Evolutionary conservation across 2,888 invertebrate genomes (phyloP).

Genomic region (Pheosia tremula): DNA sequence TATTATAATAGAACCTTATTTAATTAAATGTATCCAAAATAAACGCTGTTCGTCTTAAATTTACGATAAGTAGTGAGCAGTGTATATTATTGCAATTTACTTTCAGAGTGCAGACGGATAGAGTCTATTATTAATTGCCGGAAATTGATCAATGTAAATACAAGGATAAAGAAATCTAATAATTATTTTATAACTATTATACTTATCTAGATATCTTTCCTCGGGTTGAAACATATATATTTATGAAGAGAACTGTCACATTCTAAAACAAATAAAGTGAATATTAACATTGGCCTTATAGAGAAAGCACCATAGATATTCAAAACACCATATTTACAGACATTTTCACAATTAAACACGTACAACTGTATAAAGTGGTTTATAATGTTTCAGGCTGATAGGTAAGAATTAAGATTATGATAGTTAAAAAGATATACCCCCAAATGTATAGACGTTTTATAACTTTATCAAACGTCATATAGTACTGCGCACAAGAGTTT

Average conservation of each 20-base stretch:
- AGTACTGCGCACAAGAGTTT: no score
- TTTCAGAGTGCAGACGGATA: slow-evolving; percentile 35
- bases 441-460: no score
- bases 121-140: slow-evolving; percentile 19
- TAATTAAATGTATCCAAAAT: slow-evolving; percentile 35
- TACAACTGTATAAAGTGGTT: neutral
- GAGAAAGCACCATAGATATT: slow-evolving; percentile 60
- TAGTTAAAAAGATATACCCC: no score
- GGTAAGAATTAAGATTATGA: no score
- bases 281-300: slow-evolving; percentile 47
- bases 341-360: slow-evolving; percentile 22
- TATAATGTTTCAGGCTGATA: no score
- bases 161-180: no score
- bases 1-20: neutral
- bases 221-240: no score
- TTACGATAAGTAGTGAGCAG: slow-evolving; percentile 42
- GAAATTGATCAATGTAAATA: slow-evolving; percentile 4
- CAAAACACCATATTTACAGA: slow-evolving; percentile 37
- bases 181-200: no score
- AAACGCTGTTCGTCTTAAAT: slow-evolving; percentile 33
- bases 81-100: slow-evolving; percentile 41
- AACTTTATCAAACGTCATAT: no score
- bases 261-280: neutral
- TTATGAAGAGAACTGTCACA: no score
- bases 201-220: no score